Evolutionary conservation across 2,113 vertebrate genomes (phyloP).

Genomic region (Oenanthe melanoleuca): DNA sequence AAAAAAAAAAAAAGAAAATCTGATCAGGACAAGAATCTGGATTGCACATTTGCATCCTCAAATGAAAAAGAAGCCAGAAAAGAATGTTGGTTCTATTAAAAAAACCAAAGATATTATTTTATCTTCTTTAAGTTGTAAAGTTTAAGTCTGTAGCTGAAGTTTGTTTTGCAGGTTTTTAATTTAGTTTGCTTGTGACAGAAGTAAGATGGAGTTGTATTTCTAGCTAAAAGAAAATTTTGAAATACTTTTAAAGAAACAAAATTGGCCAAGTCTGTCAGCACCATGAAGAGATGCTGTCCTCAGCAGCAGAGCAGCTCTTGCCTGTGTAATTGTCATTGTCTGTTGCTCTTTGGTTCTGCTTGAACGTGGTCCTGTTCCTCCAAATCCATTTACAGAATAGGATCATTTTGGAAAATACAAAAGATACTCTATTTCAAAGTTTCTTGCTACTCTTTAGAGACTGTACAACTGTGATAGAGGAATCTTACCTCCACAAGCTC

Average conservation of each 20-base stretch:
- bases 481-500: neutral
- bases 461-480: neutral
- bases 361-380: neutral
- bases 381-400: neutral
- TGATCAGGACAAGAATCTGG: neutral
- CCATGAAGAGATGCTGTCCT: neutral
- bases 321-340: neutral
- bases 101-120: neutral
- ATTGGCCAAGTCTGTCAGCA: neutral
- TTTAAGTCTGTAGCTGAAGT: neutral
- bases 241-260: neutral
- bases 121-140: neutral
- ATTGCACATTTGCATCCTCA: neutral
- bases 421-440: rapidly evolving
- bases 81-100: neutral
- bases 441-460: neutral
- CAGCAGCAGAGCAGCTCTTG: neutral
- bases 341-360: neutral
- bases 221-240: neutral
- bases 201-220: neutral
- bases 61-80: neutral
- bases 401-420: neutral
- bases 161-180: neutral
- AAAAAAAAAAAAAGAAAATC: neutral
- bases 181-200: neutral